Percentiles rank a stretch among this genome's conserved stretches.
phyloP scores from a whole-genome alignment of 92 coral and sea anemone genomes.

The Palythoa heliodiscus region DNA sequence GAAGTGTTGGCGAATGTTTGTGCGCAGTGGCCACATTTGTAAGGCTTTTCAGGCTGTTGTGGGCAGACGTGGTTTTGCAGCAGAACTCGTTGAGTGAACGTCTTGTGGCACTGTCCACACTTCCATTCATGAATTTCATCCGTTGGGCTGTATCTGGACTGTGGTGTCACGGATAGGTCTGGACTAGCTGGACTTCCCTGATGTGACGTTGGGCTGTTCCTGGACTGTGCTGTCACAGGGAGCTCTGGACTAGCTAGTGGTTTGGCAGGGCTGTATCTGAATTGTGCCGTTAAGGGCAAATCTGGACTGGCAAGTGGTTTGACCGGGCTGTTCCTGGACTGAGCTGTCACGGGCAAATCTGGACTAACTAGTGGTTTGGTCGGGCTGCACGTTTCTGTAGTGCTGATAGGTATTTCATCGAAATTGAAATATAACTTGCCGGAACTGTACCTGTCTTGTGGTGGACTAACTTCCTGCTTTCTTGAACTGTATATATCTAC shows the following conservation, averaged over 20 bases:
- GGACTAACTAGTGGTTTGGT: constrained; percentile 34
- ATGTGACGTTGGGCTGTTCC: not conserved
- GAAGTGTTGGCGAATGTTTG: constrained; percentile 83
- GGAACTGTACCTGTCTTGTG: not conserved
- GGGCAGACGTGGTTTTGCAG: constrained; percentile 88
- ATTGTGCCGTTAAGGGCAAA: not conserved
- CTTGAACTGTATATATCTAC: constrained; percentile 7
- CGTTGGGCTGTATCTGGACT: constrained; percentile 10
- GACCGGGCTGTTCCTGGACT: not conserved
- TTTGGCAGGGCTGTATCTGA: not conserved
- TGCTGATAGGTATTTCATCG: not conserved
- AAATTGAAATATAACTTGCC: constrained; percentile 7
- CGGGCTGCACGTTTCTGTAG: constrained; percentile 23
- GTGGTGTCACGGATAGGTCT: not conserved
- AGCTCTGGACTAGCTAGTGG: constrained; percentile 4
- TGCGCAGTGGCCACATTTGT: constrained; percentile 87
- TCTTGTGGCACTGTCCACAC: constrained; percentile 88
- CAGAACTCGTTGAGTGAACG: constrained; percentile 82
- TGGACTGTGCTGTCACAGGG: constrained; percentile 26
- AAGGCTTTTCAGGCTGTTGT: constrained; percentile 78
- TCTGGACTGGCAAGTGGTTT: constrained; percentile 16
- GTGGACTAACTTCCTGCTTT: not conserved
- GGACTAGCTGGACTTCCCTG: not conserved
- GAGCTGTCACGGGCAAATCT: constrained; percentile 14
- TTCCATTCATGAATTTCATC: constrained; percentile 68